phyloP scores from a whole-genome alignment of 2,888 invertebrate genomes.

The Buathra laborator region DNA sequence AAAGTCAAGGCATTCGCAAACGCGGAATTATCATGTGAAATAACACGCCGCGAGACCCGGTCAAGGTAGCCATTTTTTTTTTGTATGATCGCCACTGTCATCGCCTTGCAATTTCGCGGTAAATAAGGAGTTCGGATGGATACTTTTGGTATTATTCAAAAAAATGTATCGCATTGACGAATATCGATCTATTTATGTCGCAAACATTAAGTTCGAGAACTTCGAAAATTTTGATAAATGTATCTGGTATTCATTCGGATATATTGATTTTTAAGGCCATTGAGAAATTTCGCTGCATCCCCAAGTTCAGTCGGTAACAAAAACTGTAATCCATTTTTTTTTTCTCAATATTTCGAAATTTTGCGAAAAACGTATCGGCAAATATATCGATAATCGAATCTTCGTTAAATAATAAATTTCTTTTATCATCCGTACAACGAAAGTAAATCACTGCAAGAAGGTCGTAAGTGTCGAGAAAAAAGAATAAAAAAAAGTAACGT shows the following conservation, averaged over 20 bases:
- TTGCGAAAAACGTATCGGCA: not conserved
- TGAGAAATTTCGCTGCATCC: no score
- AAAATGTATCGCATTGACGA: no score
- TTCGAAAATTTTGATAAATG: no score
- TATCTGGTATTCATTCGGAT: no score
- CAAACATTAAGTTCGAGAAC: no score
- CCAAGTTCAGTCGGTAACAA: no score
- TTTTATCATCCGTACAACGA: not conserved
- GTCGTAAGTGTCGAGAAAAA: not conserved
- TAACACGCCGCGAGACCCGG: slow-evolving; percentile 12
- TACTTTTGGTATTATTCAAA: not conserved
- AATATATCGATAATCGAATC: not conserved
- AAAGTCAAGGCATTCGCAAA: slow-evolving; percentile 40
- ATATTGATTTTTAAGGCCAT: no score
- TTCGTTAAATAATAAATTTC: not conserved
- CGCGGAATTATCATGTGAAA: slow-evolving; percentile 27
- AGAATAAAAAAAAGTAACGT: not conserved
- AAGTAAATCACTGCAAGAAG: not conserved
- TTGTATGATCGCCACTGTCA: not conserved
- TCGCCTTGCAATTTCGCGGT: not conserved
- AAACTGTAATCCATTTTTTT: no score
- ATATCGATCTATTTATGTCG: no score
- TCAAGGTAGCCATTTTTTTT: slow-evolving; percentile 46
- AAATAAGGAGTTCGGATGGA: not conserved
- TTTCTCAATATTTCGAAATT: no score